Evolutionary conservation across 2,113 vertebrate species (phyloP), one percentile per base, ranked within the genome.

Genomic region (Chloroceryle aenea): DNA sequence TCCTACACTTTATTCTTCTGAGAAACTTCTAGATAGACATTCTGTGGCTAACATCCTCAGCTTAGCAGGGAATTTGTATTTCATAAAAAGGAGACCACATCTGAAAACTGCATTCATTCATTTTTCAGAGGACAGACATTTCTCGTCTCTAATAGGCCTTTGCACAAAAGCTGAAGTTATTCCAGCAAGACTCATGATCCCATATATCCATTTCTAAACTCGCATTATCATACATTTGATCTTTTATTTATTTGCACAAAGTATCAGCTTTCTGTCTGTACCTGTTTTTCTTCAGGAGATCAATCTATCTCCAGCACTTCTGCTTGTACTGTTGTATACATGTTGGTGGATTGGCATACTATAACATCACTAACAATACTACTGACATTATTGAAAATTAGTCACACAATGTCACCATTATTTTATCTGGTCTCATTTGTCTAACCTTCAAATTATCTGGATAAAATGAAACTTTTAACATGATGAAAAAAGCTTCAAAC

Each of bases 81-180:
- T 21, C 40, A 22, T 23, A 85, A 85, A 61, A 92, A 87, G 45
- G 8, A 78, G 11, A 87, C 34, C 30, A 88, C n/a, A 61, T 85
- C 58, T 66, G 53, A 87, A 62, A 90, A 66, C 53, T 82, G 76
- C 21, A 79, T 79, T 84, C 40, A 85, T 89, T 89, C 81, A 77
- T 77, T 92, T 90, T 94, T 91, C 63, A 88, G 40, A 42, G 36
- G 47, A 45, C 32, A 95, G 82, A 74, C 36, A 92, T 80, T 92
- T 92, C 59, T 90, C 79, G 84, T 74, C 59, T 93, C 58, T 55
- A 86, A 86, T n/a, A 80, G 50, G 15, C 4, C 38, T 82, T 62
- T 58, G 23, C n/a, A 90, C 55, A 93, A 90, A 96, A 81, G 26
- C 38, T 92, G 29, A 76, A 87, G 52, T 50, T 81, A 59, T 78